Evolutionary conservation across 2,888 invertebrate genomes (phyloP), one percentile per base, ranked within the genome.

Genomic region (Polylopha cassiicola): DNA sequence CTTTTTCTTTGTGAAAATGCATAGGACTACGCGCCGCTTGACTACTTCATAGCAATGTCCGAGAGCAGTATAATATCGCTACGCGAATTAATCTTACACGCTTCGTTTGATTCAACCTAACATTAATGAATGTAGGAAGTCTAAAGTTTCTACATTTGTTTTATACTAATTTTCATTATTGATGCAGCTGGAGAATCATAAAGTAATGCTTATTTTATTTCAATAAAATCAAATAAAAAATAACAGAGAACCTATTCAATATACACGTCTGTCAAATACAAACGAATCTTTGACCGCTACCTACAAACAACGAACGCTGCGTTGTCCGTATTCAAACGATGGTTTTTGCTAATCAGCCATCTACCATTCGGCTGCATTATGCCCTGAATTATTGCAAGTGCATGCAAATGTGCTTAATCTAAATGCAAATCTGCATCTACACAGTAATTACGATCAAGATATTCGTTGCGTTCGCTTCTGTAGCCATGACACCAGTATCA

Each of bases 401-500:
- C 66, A 79, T 78, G 78, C 67, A 66, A 75, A 78, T 75, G 51
- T 52, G 37, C 43, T 51, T 59, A 64, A 78, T 79, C 78, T 74
- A 71, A 68, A 72, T 73, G 70, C 62, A 65, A 71, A 77, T 75
- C 73, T 69, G 58, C 62, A 55, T 58, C 59, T 53, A 55, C 55
- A 45, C 57, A 49, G 69, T 78, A 77, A 81, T 78, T 76, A 67
- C 73, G 52, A 69, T 66, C 68, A 61, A 75, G 76, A 75, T 77
- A 67, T 53, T 63, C 63, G 53, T 39, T 47, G 47, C 47, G 47
- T n/a, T n/a, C n/a, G 45, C 53, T 52, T 53, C 48, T 48, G 48
- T 47, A 26, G 23, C 22, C 31, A 8, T 31, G 21, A 22, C 26
- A 26, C 26, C 31, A 20, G 24, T 29, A 30, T 41, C 41, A 41